phyloP scores from a whole-genome alignment of 2,113 vertebrate species.

The Crotophaga sulcirostris region DNA sequence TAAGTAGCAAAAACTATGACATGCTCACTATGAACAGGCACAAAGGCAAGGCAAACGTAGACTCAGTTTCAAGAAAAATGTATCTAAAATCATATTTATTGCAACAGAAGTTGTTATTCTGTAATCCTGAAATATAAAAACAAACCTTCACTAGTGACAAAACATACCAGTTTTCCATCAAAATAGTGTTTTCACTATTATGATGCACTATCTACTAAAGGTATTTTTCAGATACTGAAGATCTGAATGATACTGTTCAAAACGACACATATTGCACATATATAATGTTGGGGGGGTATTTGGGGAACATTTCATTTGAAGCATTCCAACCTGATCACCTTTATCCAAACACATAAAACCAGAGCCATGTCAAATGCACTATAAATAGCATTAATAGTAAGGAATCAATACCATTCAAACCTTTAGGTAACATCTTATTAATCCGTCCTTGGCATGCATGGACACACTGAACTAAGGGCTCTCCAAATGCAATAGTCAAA shows the following conservation, averaged over 20 bases:
- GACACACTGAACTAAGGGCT: constrained; percentile 11
- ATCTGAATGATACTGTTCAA: neutral
- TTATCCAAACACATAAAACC: constrained; percentile 33
- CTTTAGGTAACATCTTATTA: constrained; percentile 52
- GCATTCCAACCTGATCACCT: constrained; percentile 14
- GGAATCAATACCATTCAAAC: constrained; percentile 58
- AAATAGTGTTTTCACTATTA: neutral
- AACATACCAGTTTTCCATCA: neutral
- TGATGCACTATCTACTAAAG: neutral
- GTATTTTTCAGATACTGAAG: neutral
- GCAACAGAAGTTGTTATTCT: neutral
- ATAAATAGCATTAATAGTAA: constrained; percentile 55
- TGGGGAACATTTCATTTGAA: neutral
- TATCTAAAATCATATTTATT: neutral
- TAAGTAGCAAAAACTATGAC: constrained; percentile 45
- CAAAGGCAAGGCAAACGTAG: constrained; percentile 16
- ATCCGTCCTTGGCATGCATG: constrained; percentile 8
- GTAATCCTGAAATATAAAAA: constrained; percentile 32
- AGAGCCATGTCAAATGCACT: neutral
- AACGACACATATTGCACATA: neutral
- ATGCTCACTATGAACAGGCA: constrained; percentile 1
- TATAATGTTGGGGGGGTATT: neutral
- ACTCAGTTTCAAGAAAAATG: neutral
- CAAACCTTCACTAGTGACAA: neutral
- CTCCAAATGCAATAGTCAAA: neutral